A percentile compares a stretch with the other conserved stretches of the same genome.
These are phyloP conservation scores for Whitmania pigra DNA, from an alignment of 1,140 invertebrate genomes.

Conservation along the genomic window DNA sequence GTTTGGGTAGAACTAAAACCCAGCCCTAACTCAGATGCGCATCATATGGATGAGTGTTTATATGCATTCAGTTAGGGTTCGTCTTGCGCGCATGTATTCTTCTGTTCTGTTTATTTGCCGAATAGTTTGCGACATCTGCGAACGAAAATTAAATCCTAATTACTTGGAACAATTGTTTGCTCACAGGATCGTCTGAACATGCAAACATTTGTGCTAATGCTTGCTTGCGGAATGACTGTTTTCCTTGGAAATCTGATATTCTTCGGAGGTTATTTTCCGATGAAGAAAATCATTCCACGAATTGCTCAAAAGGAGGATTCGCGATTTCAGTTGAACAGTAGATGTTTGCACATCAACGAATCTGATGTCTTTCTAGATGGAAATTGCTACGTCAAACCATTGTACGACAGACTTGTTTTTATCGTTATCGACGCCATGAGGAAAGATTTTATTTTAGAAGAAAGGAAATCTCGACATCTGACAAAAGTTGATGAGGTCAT, in stretches of 20 bases:
- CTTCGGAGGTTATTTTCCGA: slow-evolving; percentile 31
- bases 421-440: slow-evolving; percentile 82
- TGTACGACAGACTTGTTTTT: slow-evolving; percentile 50
- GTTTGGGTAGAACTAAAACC: no score
- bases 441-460: slow-evolving; percentile 63
- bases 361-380: no score
- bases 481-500: slow-evolving; percentile 40
- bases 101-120: no score
- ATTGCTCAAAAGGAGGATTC: slow-evolving; percentile 22
- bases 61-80: no score
- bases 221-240: slow-evolving; percentile 9
- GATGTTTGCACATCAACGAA: no score
- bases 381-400: neutral
- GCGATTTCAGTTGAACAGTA: neutral
- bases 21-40: no score
- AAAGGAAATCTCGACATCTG: neutral
- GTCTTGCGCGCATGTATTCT: no score
- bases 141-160: no score
- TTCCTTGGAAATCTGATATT: slow-evolving; percentile 27
- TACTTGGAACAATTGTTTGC: no score
- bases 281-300: slow-evolving; percentile 27
- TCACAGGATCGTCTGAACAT: neutral
- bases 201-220: slow-evolving; percentile 11
- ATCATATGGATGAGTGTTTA: no score
- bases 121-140: no score